Conservation (phyloP, 92 coral and sea anemone genomes). For the Phenganax stokvisi region DNA sequence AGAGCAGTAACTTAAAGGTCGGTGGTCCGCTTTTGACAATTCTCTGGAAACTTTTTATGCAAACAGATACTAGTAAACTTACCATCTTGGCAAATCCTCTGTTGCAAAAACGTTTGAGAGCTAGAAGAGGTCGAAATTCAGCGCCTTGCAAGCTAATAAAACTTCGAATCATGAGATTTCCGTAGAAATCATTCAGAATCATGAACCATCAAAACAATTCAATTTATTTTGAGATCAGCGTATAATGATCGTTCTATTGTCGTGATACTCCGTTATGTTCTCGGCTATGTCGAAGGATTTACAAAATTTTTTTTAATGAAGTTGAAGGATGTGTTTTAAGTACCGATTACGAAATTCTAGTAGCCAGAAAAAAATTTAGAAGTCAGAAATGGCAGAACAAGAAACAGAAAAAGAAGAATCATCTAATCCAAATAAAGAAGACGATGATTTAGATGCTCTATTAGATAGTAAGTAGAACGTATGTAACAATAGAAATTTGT, state of each 20-base stretch:
- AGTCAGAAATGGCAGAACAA: constrained; percentile 77
- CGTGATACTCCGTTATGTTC: background rate
- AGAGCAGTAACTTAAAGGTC: too few species aligned
- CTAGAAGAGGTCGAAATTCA: background rate
- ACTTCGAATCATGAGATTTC: constrained; percentile 11
- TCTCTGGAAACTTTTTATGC: background rate
- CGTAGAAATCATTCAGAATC: background rate
- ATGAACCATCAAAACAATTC: background rate
- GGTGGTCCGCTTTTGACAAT: background rate
- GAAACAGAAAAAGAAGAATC: constrained; percentile 60
- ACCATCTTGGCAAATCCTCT: constrained; percentile 30
- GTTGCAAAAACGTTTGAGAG: background rate
- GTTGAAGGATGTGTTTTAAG: background rate
- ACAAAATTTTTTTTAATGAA: background rate
- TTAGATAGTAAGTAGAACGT: constrained; percentile 69
- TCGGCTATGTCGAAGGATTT: background rate
- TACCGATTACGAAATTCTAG: background rate
- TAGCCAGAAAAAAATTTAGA: too few species aligned
- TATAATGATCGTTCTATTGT: background rate
- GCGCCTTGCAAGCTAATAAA: background rate
- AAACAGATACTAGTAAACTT: background rate
- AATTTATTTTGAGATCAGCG: background rate
- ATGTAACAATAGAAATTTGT: too few species aligned
- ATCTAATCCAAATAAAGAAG: constrained; percentile 36
- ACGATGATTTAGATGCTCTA: constrained; percentile 76